Conservation (phyloP, 2,797 vertebrate genomes). For the Anguilla obscura region DNA sequence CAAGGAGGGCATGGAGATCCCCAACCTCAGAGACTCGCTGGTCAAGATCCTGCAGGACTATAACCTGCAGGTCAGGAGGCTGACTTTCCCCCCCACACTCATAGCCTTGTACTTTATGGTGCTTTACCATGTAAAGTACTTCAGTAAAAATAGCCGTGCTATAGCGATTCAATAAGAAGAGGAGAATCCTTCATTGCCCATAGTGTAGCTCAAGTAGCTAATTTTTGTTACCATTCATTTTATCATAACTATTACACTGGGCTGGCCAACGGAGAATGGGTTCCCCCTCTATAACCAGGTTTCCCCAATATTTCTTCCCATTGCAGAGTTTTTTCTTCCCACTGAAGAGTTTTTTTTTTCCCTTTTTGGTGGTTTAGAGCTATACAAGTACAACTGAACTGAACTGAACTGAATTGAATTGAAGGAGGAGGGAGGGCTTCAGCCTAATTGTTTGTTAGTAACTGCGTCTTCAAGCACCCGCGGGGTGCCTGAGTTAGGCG, state of each 20-base stretch:
- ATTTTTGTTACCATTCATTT: too few relatives aligned
- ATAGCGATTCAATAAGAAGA: not conserved
- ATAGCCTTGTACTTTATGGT: not conserved
- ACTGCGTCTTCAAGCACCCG: not conserved
- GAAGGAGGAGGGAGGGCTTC: not conserved
- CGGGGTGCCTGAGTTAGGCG: not conserved
- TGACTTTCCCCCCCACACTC: not conserved
- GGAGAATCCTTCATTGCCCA: not conserved
- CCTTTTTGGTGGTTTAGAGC: too few relatives aligned
- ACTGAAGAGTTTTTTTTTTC: too few relatives aligned
- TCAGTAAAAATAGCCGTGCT: not conserved
- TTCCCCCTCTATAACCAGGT: too few relatives aligned
- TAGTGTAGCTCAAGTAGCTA: too few relatives aligned
- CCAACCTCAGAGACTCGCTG: slow-evolving; percentile 93
- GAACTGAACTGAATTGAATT: too few relatives aligned
- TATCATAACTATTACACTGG: too few relatives aligned
- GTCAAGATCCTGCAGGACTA: slow-evolving; percentile 99
- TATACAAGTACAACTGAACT: too few relatives aligned
- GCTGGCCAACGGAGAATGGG: too few relatives aligned
- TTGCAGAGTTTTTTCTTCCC: too few relatives aligned
- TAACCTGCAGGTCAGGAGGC: slow-evolving; percentile 85
- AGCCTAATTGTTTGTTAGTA: not conserved
- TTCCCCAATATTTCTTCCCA: too few relatives aligned
- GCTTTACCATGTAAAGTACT: not conserved
- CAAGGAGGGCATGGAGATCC: slow-evolving; percentile 99